Percentiles rank a stretch among this genome's conserved stretches.
These are phyloP conservation scores for Amphipoea lucens DNA, from an alignment of 2,888 invertebrate species.

Conservation along the genomic window DNA sequence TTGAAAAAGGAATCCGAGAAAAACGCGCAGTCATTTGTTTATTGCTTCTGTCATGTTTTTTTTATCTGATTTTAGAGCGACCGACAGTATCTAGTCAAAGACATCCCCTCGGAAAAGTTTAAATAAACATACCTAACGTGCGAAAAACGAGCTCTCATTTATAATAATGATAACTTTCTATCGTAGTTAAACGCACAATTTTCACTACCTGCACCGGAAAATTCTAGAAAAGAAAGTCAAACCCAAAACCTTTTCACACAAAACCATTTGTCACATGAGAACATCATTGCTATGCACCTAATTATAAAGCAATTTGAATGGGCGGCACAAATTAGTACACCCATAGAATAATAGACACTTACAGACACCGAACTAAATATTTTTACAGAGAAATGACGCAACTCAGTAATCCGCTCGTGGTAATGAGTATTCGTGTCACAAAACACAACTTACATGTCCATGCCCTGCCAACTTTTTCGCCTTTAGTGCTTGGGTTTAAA, in stretches of 20 bases:
- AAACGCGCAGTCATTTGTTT: constrained; percentile 14
- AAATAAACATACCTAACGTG: neutral
- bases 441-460: constrained; percentile 47
- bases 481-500: constrained; percentile 46
- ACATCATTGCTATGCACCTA: constrained; percentile 57
- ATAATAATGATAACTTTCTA: constrained; percentile 12
- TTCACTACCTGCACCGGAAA: constrained; percentile 11
- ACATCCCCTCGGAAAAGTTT: neutral
- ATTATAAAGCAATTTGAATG: constrained; percentile 58
- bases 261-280: constrained; percentile 14
- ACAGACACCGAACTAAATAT: constrained; percentile 60
- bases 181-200: neutral
- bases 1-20: constrained; percentile 14
- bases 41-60: neutral
- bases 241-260: constrained; percentile 9
- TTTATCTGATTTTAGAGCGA: neutral
- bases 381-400: constrained; percentile 71
- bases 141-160: neutral
- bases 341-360: constrained; percentile 58
- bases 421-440: constrained; percentile 75
- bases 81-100: neutral
- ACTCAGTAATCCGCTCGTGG: constrained; percentile 72
- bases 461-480: constrained; percentile 18
- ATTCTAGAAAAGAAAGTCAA: constrained; percentile 46
- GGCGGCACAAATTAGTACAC: constrained; percentile 71